phyloP scores from a whole-genome alignment of 2,888 invertebrate species.

The Cartodere bifasciata region DNA sequence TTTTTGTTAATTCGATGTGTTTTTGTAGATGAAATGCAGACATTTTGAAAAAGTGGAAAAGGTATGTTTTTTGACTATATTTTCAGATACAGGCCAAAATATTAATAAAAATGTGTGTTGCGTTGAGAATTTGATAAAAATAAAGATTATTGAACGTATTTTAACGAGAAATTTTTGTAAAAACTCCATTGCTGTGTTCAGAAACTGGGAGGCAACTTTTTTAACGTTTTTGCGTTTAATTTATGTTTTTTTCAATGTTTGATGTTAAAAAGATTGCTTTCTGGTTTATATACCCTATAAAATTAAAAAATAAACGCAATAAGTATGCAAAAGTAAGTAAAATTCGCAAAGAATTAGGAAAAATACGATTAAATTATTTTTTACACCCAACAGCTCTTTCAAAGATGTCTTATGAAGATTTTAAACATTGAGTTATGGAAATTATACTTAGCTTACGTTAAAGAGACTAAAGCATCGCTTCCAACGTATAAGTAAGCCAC shows the following conservation, averaged over 20 bases:
- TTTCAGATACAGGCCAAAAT: not conserved
- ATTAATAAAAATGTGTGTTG: constrained; percentile 1
- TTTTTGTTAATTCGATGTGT: constrained; percentile 15
- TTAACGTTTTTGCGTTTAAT: constrained; percentile 12
- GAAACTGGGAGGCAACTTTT: constrained; percentile 35
- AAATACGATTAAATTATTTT: constrained; percentile 1
- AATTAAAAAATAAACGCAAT: too few relatives aligned
- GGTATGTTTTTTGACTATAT: constrained; percentile 48
- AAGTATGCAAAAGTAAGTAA: too few relatives aligned
- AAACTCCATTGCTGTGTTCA: constrained; percentile 27
- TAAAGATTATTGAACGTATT: constrained; percentile 17
- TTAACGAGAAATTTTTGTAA: constrained; percentile 23
- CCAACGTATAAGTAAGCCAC: constrained; percentile 79
- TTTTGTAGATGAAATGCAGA: constrained; percentile 86
- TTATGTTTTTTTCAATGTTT: not conserved
- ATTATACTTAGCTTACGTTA: constrained; percentile 92
- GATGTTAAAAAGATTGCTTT: constrained; percentile 22
- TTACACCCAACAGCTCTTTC: constrained; percentile 66
- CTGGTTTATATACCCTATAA: constrained; percentile 21
- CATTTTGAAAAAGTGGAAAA: constrained; percentile 99
- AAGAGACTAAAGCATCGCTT: constrained; percentile 90
- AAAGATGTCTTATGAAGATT: constrained; percentile 95
- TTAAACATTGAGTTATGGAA: constrained; percentile 99
- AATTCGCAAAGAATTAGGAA: not conserved
- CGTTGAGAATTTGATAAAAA: too few relatives aligned